Percentiles rank a stretch among this genome's conserved stretches.
These are phyloP conservation scores for Aptenodytes forsteri DNA, from an alignment of 2,113 vertebrate genomes.

Conservation along the genomic window DNA sequence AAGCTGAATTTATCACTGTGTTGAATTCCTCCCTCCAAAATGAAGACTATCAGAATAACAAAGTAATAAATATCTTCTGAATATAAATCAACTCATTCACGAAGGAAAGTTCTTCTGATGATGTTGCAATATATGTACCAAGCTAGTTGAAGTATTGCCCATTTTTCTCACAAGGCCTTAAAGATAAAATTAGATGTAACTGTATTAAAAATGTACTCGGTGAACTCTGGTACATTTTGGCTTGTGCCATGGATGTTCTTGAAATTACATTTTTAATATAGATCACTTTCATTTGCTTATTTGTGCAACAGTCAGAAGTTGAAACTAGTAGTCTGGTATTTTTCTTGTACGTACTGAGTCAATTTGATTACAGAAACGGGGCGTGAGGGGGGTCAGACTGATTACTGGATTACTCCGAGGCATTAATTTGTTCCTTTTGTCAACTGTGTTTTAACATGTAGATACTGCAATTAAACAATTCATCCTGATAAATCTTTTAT, in stretches of 20 bases:
- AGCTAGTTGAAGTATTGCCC: not conserved
- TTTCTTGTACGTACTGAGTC: not conserved
- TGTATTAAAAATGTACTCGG: not conserved
- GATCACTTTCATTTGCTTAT: not conserved
- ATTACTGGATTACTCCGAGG: not conserved
- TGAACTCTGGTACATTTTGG: not conserved
- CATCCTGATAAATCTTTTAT: not conserved
- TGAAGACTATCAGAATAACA: not conserved
- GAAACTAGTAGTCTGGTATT: not conserved
- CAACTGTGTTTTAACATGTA: not conserved
- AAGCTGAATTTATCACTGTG: not conserved
- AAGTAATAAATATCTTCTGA: not conserved
- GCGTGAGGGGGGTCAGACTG: not conserved
- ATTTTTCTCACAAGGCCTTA: not conserved
- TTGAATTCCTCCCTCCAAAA: not conserved
- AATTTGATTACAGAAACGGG: not conserved
- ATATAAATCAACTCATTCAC: not conserved
- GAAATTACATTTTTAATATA: not conserved
- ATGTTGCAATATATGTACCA: not conserved
- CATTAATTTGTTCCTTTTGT: not conserved
- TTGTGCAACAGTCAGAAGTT: not conserved
- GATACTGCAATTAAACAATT: not conserved
- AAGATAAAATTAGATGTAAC: not conserved
- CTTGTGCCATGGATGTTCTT: not conserved
- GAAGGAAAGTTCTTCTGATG: not conserved